These are phyloP conservation scores for Megaleporinus macrocephalus DNA, from an alignment of 2,113 vertebrate species.

Conservation along the genomic window DNA sequence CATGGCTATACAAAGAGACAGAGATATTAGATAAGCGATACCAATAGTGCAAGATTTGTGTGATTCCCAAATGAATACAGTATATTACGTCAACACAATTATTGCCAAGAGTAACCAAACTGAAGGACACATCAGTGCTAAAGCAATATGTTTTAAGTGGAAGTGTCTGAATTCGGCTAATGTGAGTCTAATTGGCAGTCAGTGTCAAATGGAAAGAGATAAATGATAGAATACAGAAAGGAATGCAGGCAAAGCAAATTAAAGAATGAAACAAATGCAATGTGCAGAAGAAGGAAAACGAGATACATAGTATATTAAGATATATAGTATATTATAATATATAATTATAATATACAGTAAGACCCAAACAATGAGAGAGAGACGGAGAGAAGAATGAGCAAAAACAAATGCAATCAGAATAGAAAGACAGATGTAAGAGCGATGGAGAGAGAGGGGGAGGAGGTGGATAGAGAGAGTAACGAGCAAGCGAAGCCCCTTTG, in stretches of 20 bases:
- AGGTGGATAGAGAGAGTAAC: slow-evolving; percentile 14
- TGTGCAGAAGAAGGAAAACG: background rate
- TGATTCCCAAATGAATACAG: background rate
- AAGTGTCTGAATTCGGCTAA: no score
- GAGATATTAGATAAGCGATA: no score
- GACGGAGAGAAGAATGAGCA: background rate
- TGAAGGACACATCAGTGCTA: no score
- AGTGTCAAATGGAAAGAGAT: background rate
- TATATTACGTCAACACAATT: background rate
- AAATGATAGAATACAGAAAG: background rate
- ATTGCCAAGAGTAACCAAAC: no score
- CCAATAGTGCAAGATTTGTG: background rate
- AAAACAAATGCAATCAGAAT: slow-evolving; percentile 34
- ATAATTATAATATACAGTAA: no score
- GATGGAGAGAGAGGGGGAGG: slow-evolving; percentile 37
- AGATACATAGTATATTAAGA: no score
- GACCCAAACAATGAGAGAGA: background rate
- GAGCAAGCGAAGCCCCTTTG: slow-evolving; percentile 66
- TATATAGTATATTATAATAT: no score
- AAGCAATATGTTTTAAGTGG: no score
- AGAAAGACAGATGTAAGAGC: slow-evolving; percentile 12
- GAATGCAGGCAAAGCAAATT: background rate
- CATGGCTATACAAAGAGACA: no score
- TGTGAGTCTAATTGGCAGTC: background rate
- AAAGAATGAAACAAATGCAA: background rate